Conservation (phyloP, 2,797 vertebrate species). For the Okamejei kenojei region DNA sequence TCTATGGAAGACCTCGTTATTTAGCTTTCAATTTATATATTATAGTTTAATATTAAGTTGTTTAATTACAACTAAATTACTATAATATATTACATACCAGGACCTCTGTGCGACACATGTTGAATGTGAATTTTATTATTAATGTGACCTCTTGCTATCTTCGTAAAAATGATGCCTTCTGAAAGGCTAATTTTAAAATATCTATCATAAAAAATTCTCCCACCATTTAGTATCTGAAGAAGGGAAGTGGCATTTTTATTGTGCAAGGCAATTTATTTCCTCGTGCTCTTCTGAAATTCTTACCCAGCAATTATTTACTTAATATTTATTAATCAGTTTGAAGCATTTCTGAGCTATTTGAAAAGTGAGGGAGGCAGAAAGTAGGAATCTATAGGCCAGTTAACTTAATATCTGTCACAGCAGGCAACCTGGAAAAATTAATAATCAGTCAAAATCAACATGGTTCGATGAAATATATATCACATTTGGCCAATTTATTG, state of each 20-base stretch:
- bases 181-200: background rate
- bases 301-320: background rate
- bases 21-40: conserved; percentile 10
- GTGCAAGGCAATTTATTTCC: background rate
- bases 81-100: background rate
- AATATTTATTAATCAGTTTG: background rate
- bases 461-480: too few relatives aligned
- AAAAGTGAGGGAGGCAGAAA: too few relatives aligned
- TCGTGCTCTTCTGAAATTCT: background rate
- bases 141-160: background rate
- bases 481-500: too few relatives aligned
- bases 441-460: too few relatives aligned
- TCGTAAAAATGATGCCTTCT: background rate
- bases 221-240: background rate
- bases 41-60: background rate
- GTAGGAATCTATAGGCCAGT: too few relatives aligned
- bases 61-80: background rate
- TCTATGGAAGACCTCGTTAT: background rate
- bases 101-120: background rate
- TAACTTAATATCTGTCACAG: too few relatives aligned
- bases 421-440: too few relatives aligned
- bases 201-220: background rate
- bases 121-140: background rate
- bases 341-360: background rate
- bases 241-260: background rate